Conservation (phyloP, 2,113 vertebrate species). For the Pheucticus melanocephalus region DNA sequence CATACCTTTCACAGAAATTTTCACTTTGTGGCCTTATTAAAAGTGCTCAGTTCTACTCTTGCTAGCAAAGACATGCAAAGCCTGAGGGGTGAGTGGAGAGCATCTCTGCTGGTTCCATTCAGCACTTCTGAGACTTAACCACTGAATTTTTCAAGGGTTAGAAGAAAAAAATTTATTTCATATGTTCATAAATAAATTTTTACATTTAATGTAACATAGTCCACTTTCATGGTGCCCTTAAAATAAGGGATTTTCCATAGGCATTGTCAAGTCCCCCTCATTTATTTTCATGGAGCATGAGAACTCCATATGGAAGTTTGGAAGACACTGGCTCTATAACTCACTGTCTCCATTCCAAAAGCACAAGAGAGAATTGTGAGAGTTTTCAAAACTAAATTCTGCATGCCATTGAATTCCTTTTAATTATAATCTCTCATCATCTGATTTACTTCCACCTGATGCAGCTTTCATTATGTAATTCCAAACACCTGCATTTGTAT, state of each 20-base stretch:
- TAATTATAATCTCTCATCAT: background rate
- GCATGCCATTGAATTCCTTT: background rate
- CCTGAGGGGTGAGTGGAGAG: background rate
- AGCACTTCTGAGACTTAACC: background rate
- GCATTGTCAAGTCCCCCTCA: background rate
- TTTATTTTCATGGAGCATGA: background rate
- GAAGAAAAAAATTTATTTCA: background rate
- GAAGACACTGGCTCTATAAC: fast-evolving
- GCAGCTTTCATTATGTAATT: background rate
- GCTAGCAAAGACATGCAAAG: background rate
- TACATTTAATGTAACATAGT: background rate
- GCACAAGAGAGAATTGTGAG: no score
- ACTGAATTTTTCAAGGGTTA: background rate
- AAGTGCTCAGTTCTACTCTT: background rate
- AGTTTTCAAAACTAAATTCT: background rate
- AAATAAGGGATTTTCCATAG: background rate
- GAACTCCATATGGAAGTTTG: background rate
- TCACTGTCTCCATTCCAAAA: background rate
- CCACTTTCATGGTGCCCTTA: background rate
- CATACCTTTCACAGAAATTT: background rate
- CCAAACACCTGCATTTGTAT: background rate
- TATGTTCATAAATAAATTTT: background rate
- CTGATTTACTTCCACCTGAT: background rate
- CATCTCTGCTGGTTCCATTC: background rate
- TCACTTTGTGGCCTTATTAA: background rate